Evolutionary conservation across 2,113 vertebrate genomes (phyloP).

Genomic region (Chrysochloris asiatica): DNA sequence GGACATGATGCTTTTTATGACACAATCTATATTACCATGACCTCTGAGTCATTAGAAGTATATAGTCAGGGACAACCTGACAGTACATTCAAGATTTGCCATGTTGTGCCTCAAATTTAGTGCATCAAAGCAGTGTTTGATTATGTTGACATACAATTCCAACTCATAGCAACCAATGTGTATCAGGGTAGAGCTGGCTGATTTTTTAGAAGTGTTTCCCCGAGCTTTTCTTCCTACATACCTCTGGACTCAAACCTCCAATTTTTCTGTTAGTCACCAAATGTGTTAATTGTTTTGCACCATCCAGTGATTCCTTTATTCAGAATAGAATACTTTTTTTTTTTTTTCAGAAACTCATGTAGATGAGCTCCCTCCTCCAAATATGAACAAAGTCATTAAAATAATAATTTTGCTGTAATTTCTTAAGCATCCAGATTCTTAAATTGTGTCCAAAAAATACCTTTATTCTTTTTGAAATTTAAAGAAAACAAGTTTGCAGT

Average conservation of each 20-base stretch:
- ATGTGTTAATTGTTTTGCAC: not conserved
- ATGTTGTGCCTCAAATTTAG: not conserved
- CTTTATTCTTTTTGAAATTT: not conserved
- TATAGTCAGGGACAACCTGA: not conserved
- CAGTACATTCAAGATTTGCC: not conserved
- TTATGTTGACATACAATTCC: not conserved
- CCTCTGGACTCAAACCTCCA: not conserved
- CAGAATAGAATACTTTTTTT: not conserved
- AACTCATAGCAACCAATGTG: not conserved
- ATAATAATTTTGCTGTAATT: not conserved
- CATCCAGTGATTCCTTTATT: not conserved
- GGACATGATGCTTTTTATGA: not conserved
- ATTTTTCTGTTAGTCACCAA: not conserved
- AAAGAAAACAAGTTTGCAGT: slow-evolving; percentile 25
- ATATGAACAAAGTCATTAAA: slow-evolving; percentile 30
- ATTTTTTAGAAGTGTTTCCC: not conserved
- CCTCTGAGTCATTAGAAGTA: not conserved
- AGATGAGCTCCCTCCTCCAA: slow-evolving; percentile 18
- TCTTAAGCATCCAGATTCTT: not conserved
- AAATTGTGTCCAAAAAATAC: not conserved
- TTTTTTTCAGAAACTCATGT: slow-evolving; percentile 3
- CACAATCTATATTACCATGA: not conserved
- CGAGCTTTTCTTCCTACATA: not conserved
- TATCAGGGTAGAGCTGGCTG: not conserved
- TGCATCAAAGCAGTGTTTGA: not conserved